Conservation (phyloP, 2,797 vertebrate genomes). For the Leptodactylus fallax region DNA sequence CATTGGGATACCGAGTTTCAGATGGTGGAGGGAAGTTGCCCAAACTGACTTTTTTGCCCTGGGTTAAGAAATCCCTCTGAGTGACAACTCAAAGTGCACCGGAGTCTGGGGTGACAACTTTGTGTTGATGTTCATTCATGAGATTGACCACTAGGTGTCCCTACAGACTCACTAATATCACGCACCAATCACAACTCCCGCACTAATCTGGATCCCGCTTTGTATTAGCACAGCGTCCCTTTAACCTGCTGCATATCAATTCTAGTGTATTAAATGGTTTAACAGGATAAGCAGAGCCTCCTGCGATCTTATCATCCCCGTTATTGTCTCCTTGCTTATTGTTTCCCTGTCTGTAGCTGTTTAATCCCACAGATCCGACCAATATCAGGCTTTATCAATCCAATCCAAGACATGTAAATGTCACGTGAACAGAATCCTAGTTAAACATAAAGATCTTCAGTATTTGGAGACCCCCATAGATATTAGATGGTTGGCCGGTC, state of each 20-base stretch:
- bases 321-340: conserved; percentile 6
- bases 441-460: background rate
- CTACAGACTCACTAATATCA: background rate
- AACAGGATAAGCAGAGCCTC: conserved; percentile 33
- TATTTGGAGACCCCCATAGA: too few species aligned
- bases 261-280: conserved; percentile 31
- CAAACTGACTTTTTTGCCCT: too few species aligned
- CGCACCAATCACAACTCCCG: background rate
- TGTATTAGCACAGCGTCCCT: background rate
- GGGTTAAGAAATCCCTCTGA: too few species aligned
- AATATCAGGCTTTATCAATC: too few species aligned
- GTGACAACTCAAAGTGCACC: too few species aligned
- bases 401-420: conserved; percentile 12
- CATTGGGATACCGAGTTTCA: too few species aligned
- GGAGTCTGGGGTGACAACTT: background rate
- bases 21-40: too few species aligned
- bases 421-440: background rate
- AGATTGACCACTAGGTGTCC: conserved; percentile 36
- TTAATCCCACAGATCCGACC: conserved; percentile 23
- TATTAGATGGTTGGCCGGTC: too few species aligned
- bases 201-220: background rate
- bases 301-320: background rate
- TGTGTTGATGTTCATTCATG: background rate
- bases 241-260: background rate
- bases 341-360: background rate